Conservation (phyloP, 2,888 invertebrate genomes). For the Clitarchus hookeri region DNA sequence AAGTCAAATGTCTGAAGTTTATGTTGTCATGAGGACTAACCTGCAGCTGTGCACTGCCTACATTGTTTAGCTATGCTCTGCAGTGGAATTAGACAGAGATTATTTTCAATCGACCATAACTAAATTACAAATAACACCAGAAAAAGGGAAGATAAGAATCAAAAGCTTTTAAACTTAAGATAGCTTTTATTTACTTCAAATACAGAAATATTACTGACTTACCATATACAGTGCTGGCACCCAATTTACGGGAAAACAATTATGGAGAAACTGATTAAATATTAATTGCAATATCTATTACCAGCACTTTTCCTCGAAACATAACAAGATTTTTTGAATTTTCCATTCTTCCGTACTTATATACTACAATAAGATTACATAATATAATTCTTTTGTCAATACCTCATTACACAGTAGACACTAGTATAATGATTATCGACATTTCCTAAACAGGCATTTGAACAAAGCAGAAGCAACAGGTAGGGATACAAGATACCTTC, state of each 20-base stretch:
- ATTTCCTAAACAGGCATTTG: constrained; percentile 26
- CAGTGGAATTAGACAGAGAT: no score
- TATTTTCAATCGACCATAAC: no score
- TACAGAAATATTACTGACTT: constrained; percentile 3
- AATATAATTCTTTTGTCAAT: constrained; percentile 3
- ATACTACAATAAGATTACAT: neutral
- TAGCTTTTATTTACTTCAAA: neutral
- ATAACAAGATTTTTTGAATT: neutral
- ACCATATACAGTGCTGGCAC: neutral
- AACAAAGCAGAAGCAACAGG: constrained; percentile 39
- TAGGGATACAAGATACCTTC: constrained; percentile 30
- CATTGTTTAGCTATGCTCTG: no score
- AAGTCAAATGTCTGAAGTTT: no score
- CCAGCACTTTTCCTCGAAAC: neutral
- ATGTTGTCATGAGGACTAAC: no score
- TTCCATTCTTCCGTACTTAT: neutral
- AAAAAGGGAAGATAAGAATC: neutral
- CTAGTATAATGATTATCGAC: neutral
- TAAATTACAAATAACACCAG: no score
- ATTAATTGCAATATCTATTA: neutral
- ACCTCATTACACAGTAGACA: neutral
- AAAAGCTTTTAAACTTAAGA: neutral
- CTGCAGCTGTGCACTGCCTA: no score
- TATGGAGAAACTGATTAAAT: neutral
- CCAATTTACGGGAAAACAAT: neutral